phyloP scores from a whole-genome alignment of 2,797 vertebrate genomes.

The Neopelma chrysocephalum region DNA sequence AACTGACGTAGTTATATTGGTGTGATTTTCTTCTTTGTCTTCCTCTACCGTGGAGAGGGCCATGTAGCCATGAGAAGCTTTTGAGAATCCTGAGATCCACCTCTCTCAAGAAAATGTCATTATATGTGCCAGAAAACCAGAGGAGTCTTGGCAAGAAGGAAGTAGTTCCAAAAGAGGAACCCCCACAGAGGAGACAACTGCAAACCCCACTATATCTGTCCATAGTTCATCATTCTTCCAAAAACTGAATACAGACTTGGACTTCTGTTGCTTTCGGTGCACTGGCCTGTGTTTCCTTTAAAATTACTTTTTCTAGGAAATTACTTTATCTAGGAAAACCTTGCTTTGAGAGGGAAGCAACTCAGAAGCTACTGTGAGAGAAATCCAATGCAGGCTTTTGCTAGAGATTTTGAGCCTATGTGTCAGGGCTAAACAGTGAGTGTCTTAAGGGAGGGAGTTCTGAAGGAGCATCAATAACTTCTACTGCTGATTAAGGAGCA shows the following conservation, averaged over 20 bases:
- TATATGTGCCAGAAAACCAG: not conserved
- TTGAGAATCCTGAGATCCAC: not conserved
- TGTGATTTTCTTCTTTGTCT: not conserved
- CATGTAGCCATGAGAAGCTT: not conserved
- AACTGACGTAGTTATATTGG: not conserved
- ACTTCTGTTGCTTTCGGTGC: not conserved
- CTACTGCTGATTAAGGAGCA: not conserved
- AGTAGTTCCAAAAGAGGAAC: not conserved
- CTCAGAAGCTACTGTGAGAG: not conserved
- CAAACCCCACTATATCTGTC: not conserved
- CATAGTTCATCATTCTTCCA: not conserved
- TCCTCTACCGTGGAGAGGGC: not conserved
- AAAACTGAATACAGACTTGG: not conserved
- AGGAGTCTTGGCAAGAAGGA: not conserved
- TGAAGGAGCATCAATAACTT: not conserved
- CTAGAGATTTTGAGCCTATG: not conserved
- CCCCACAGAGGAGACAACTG: not conserved
- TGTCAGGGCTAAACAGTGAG: not conserved
- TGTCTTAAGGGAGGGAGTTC: accelerated
- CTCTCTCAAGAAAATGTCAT: not conserved
- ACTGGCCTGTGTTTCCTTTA: not conserved
- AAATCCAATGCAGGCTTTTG: not conserved
- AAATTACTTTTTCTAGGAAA: not conserved
- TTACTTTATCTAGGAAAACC: not conserved
- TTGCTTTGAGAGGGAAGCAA: not conserved